phyloP scores from a whole-genome alignment of 1,140 invertebrate genomes.

The Tribolium castaneum region DNA sequence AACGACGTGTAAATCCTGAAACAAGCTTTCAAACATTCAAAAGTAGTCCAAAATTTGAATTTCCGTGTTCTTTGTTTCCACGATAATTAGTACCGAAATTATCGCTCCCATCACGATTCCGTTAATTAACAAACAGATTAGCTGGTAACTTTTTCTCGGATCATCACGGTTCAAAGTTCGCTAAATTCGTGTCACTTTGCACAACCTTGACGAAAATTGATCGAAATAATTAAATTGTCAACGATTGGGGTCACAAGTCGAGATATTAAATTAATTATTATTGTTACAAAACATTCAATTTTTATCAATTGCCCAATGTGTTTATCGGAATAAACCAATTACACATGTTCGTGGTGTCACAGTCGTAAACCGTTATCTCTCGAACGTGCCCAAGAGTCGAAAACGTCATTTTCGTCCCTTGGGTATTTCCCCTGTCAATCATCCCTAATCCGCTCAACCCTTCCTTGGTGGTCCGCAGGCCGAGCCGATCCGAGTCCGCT shows the following conservation, averaged over 20 bases:
- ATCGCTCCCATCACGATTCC: neutral
- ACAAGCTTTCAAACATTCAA: neutral
- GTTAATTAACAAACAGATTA: neutral
- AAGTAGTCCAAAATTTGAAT: neutral
- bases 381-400: neutral
- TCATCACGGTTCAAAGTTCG: neutral
- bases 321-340: constrained; percentile 24
- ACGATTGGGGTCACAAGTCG: constrained; percentile 14
- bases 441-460: constrained; percentile 1
- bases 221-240: constrained; percentile 4
- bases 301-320: neutral
- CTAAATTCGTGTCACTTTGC: neutral
- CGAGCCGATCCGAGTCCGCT: neutral
- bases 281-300: constrained; percentile 30
- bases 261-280: constrained; percentile 18
- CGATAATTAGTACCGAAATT: neutral
- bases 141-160: neutral
- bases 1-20: neutral
- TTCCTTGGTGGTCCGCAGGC: neutral
- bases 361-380: neutral
- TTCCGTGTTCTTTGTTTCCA: neutral
- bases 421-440: neutral
- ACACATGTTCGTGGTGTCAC: constrained; percentile 9
- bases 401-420: neutral
- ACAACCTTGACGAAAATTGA: neutral